Conservation (phyloP, 2,113 vertebrate genomes). For the Synodontis membranacea region DNA sequence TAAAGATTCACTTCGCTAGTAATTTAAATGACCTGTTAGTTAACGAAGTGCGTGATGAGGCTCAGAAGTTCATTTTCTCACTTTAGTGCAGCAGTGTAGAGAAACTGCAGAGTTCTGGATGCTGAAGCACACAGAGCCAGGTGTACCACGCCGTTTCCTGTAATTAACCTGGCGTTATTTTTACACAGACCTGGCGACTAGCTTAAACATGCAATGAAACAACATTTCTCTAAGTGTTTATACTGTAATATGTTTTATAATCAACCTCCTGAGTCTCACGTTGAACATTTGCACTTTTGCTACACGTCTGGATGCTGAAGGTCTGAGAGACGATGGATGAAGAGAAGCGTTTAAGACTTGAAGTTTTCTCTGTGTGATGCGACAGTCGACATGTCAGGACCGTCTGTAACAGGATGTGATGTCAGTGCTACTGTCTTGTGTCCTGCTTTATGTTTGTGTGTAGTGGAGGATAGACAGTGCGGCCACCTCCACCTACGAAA, state of each 20-base stretch:
- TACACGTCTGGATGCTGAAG: not conserved
- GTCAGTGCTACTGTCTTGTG: not conserved
- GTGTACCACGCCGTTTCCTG: not conserved
- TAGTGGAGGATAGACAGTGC: constrained; percentile 99
- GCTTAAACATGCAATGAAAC: not conserved
- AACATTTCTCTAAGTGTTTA: no score
- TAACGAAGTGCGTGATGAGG: not conserved
- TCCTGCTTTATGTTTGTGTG: constrained; percentile 35
- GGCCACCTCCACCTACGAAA: constrained; percentile 93
- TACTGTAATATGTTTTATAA: not conserved
- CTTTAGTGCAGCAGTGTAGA: not conserved
- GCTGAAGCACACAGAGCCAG: not conserved
- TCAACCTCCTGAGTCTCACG: not conserved
- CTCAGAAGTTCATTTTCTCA: not conserved
- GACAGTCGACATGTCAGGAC: not conserved
- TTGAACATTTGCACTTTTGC: not conserved
- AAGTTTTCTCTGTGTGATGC: not conserved
- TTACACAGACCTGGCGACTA: not conserved
- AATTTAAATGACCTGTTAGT: not conserved
- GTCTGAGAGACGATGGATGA: not conserved
- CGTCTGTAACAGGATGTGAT: not conserved
- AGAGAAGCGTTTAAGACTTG: not conserved
- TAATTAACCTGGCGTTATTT: not conserved
- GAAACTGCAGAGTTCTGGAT: not conserved
- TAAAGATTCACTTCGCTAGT: not conserved